phyloP scores from a whole-genome alignment of 1,140 invertebrate species.

The Pseudachorutes palmiensis region DNA sequence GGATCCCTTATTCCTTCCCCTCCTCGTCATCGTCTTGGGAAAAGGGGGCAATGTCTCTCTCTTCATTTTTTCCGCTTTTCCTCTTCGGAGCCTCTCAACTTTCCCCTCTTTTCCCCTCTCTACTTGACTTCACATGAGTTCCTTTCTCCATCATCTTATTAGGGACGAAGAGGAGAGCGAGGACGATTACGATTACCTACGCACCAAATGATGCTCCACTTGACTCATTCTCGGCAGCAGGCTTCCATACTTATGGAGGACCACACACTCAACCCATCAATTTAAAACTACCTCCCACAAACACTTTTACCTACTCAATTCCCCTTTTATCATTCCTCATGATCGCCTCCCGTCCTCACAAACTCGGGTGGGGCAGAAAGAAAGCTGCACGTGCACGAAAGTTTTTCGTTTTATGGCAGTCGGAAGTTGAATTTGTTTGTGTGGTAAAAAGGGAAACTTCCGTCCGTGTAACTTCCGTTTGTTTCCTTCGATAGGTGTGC shows the following conservation, averaged over 20 bases:
- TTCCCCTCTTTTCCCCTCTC: background rate
- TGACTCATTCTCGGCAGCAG: slow-evolving; percentile 16
- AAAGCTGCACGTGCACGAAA: no score
- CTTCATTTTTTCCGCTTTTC: background rate
- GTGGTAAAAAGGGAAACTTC: background rate
- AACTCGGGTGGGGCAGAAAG: no score
- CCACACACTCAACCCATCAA: background rate
- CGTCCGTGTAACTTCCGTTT: background rate
- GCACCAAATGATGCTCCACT: slow-evolving; percentile 19
- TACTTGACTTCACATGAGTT: background rate
- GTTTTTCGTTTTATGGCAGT: background rate
- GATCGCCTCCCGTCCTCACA: background rate
- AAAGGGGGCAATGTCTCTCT: slow-evolving; percentile 2
- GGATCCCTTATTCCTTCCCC: slow-evolving; percentile 12
- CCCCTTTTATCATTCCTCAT: background rate
- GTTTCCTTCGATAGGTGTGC: no score
- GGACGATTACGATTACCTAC: slow-evolving; percentile 24
- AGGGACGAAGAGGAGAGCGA: background rate
- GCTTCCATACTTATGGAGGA: background rate
- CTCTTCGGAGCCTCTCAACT: slow-evolving; percentile 1
- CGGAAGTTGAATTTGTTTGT: background rate
- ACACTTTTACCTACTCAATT: background rate
- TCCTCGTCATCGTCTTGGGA: slow-evolving; percentile 3
- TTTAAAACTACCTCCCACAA: background rate
- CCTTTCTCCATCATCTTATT: slow-evolving; percentile 20